Evolutionary conservation across 2,113 vertebrate species (phyloP), one percentile per base, ranked within the genome.

Genomic region (Redunca redunca): DNA sequence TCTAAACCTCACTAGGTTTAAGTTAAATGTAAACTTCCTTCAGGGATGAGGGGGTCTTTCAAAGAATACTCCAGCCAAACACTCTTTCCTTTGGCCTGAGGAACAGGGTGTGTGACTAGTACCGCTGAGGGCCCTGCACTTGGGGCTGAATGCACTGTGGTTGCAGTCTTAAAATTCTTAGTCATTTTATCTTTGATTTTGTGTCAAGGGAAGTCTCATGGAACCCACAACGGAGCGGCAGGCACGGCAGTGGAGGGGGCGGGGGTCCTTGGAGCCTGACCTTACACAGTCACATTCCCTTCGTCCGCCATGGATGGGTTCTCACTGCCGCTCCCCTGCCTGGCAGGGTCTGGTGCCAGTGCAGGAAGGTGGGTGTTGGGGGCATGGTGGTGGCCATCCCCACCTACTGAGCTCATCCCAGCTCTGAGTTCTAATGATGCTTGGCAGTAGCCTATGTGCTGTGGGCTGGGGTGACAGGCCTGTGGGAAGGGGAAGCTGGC

Each of bases 121-220:
- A 26, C n/a, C 1, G 14, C 17, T 50, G 58, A 84, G 40, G 82
- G 74, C 57, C 46, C 14, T 91, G 46, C 13, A 19, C 10, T 58
- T 60, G 53, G 7, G 21, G 30, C 60, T 91, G 57, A 74, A 87
- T 26, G 46, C 33, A 25, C n/a, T 48, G 46, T 71, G 21, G 43
- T 15, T 96, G 36, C 26, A 88, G 28, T 91, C 77, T 80, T 88
- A n/a, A 93, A 91, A 78, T 87, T 87, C 15, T 85, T 88, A 55
- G 30, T 85, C 12, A 71, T 21, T 77, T 84, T 91, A 28, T 40
- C 67, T 97, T 93, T 52, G n/a, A 80, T 52, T 77, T 7, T 83
- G n/a, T 85, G 58, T 81, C 57, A 71, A 82, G 19, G 84, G 82
- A 86, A 83, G 57, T 88, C 77, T 86, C 50, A 6, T 17, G n/a